Evolutionary conservation across 2,888 invertebrate genomes (phyloP), one percentile per base, ranked within the genome.

Genomic region (Nebria brevicollis): DNA sequence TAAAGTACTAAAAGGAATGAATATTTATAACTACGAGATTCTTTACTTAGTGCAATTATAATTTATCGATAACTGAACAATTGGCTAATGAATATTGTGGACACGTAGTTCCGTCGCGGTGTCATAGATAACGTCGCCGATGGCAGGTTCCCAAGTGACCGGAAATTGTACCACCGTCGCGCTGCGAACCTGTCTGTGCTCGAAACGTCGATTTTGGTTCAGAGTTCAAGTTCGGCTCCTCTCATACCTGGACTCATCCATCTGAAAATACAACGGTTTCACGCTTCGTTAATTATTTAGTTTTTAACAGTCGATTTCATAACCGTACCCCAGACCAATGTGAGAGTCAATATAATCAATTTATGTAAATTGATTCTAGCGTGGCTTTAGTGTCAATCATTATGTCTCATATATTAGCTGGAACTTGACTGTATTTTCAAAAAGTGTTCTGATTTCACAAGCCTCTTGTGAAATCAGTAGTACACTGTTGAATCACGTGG

Each of bases 11-110:
- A 11, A 54, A 54, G 13, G 8, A 13, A 34, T 77, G 64, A 77
- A 77, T 77, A 77, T 77, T 77, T 77, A 77, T 72, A 72, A 77
- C 10, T 77, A 77, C 77, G 72, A 26, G 77, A 72, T 72, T 77
- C 42, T 20, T 72, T 72, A 77, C 77, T 77, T 77, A 25, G 41
- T 42, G 54, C 64, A 54, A 20, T 70, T 26, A 72, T 34, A 68
- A 25, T 65, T 41, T 72, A 77, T 26, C 65, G 72, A 65, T n/a
- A 8, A 34, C 43, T 4, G 68, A 26, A 26, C 25, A 68, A 70
- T 26, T 25, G 72, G 11, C 72, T 68, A 72, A 77, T 77, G 72
- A 77, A 77, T 77, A 77, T 77, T 77, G 73, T 72, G 72, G 72
- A 26, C 72, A 72, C 77, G 72, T 77, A 77, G 20, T 77, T 72